Evolutionary conservation across 2,113 vertebrate genomes (phyloP).

Genomic region (Glaucomys volans): DNA sequence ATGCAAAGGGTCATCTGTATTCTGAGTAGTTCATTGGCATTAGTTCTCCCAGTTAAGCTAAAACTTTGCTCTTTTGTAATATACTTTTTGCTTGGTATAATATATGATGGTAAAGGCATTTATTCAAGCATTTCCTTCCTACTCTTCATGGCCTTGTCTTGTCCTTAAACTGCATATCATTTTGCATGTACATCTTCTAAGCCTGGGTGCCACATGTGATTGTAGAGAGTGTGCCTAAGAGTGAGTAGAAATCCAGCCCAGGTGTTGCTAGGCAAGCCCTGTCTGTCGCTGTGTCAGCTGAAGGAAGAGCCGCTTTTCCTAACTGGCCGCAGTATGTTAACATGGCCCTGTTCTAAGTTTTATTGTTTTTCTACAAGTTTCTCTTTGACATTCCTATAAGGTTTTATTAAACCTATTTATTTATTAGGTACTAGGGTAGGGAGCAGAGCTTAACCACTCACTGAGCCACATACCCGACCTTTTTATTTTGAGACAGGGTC

Average conservation of each 20-base stretch:
- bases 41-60: conserved; percentile 29
- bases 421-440: too few relatives aligned
- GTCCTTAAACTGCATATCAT: background rate
- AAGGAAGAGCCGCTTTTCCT: background rate
- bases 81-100: background rate
- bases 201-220: background rate
- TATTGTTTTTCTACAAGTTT: background rate
- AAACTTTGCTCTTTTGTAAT: background rate
- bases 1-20: background rate
- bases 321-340: too few relatives aligned
- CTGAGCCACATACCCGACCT: too few relatives aligned
- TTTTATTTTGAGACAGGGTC: too few relatives aligned
- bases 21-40: background rate
- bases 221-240: background rate
- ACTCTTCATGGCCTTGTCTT: background rate
- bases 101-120: background rate
- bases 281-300: background rate
- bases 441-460: too few relatives aligned
- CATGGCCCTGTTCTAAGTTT: background rate
- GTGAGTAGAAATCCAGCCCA: background rate
- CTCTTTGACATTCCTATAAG: background rate
- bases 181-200: background rate
- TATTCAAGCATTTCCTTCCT: background rate
- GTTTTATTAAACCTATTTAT: background rate
- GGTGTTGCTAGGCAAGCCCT: background rate